Conservation (phyloP, 2,888 invertebrate species). For the Eupithecia subumbrata region DNA sequence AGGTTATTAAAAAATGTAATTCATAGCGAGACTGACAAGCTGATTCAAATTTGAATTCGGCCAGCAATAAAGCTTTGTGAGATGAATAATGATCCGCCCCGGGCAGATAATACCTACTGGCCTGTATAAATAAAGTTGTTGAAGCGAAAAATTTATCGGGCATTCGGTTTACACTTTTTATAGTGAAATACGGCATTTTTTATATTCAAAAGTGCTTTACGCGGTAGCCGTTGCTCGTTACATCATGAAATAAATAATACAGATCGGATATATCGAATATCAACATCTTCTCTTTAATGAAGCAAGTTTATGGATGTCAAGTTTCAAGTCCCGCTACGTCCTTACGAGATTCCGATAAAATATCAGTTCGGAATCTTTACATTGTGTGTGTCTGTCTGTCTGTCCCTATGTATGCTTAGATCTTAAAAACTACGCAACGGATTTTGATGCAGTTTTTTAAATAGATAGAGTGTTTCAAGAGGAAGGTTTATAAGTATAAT, state of each 20-base stretch:
- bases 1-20: constrained; percentile 71
- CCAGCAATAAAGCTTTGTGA: constrained; percentile 70
- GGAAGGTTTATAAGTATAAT: no score
- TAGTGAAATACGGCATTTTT: constrained; percentile 30
- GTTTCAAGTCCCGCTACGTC: constrained; percentile 37
- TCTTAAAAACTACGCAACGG: no score
- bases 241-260: constrained; percentile 21
- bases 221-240: constrained; percentile 29
- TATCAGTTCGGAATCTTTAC: constrained; percentile 41
- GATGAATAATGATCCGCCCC: constrained; percentile 71
- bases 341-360: constrained; percentile 43
- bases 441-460: no score
- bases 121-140: constrained; percentile 74
- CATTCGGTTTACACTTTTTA: constrained; percentile 40
- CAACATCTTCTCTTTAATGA: constrained; percentile 32
- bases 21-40: constrained; percentile 58
- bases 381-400: no score
- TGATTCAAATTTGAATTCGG: constrained; percentile 52
- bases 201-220: constrained; percentile 33
- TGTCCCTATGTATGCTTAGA: no score
- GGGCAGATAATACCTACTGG: constrained; percentile 65
- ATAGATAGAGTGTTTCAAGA: no score
- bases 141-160: constrained; percentile 73
- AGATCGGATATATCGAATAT: constrained; percentile 28
- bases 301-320: constrained; percentile 40